Percentiles rank a stretch among this genome's conserved stretches.
Evolutionary conservation across 2,888 invertebrate species (phyloP).

Genomic region (Melikaiella ostensackeni): DNA sequence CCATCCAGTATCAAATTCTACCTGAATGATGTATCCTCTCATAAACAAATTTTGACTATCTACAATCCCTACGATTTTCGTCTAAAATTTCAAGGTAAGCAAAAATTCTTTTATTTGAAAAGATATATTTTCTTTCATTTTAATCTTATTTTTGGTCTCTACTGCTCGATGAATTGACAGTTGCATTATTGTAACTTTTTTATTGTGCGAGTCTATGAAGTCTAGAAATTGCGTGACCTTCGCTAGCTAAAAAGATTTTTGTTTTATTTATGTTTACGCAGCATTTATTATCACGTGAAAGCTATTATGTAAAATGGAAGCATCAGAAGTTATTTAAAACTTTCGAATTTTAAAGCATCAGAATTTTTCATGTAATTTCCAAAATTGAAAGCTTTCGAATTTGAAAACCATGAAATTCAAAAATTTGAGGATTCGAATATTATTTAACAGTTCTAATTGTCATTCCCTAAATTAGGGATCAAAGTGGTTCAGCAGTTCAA

Average conservation of each 20-base stretch:
- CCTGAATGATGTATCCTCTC: slow-evolving; percentile 85
- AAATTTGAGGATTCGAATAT: no score
- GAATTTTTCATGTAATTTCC: neutral
- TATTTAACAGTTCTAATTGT: no score
- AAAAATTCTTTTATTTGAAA: slow-evolving; percentile 10
- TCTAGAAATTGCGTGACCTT: neutral
- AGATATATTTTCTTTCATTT: neutral
- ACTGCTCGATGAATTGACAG: no score
- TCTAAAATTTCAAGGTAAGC: slow-evolving; percentile 87
- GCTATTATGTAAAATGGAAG: neutral
- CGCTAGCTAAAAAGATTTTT: neutral
- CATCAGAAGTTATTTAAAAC: slow-evolving; percentile 42
- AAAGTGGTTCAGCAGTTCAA: no score
- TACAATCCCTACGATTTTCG: slow-evolving; percentile 92
- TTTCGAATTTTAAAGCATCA: neutral
- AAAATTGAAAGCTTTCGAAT: no score
- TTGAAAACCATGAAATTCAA: no score
- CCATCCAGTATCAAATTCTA: slow-evolving; percentile 88
- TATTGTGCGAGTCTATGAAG: slow-evolving; percentile 13
- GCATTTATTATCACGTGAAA: neutral
- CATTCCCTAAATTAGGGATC: no score
- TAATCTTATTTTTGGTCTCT: no score
- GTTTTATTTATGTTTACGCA: neutral
- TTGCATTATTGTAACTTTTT: slow-evolving; percentile 3
- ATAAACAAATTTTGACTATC: slow-evolving; percentile 89